Evolutionary conservation across 2,113 vertebrate species (phyloP), one percentile per base, ranked within the genome.

Genomic region (Bubo scandiacus): DNA sequence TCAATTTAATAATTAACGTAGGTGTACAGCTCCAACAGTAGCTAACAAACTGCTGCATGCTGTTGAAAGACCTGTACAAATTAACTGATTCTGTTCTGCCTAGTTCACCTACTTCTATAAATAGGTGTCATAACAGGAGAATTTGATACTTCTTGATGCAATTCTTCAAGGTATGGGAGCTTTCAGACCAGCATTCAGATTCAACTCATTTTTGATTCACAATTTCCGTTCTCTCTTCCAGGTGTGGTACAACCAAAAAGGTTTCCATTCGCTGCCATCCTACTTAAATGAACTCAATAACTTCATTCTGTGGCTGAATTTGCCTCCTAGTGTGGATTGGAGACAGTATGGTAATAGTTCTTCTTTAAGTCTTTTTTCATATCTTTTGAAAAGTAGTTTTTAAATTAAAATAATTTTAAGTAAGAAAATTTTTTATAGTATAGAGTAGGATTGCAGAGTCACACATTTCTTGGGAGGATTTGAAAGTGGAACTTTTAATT

Each of bases 171-270:
- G 10, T 51, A 18, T 21, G 4, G n/a, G 14, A 80, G 6, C 16
- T 83, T 83, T 90, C 32, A 65, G 23, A 36, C 54, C 12, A 52
- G 11, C 5, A 2, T 81, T 71, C 49, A 47, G 5, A 57, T 65
- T 81, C 19, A 81, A 29, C 9, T n/a, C 0, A 34, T 38, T 81
- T 91, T 80, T 92, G 15, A 71, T 79, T 68, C 40, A 57, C 38
- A 72, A 27, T 84, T 89, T 81, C 23, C 5, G 32, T 62, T 96
- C 61, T 97, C 32, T 87, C 13, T 95, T 94, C 7, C 40, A 98
- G 98, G 98, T 98, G 22, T 98, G 98, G 98, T 98, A 98, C 71
- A 98, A 95, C n/a, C 98, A 98, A 84, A 98, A 98, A 80, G 92
- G 79, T 51, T 98, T 98, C 62, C 98, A 98, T 92, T 95, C 97